A percentile compares a stretch with the other conserved stretches of the same genome.
Evolutionary conservation across 2,797 vertebrate species (phyloP).

Genomic region (Anguilla obscura): DNA sequence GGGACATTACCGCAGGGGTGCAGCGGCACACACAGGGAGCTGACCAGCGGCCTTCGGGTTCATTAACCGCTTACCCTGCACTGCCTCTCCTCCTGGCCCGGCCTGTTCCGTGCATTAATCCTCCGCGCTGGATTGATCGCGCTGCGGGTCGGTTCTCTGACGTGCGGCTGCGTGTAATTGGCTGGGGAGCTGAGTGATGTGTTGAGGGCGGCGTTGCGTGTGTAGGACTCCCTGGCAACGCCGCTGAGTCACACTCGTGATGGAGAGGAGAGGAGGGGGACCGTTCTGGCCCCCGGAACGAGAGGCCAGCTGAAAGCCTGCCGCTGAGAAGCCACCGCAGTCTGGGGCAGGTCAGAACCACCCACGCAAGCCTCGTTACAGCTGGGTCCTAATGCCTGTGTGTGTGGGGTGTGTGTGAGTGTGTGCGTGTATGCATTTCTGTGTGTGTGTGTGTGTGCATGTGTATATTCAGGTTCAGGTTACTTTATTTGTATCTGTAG

Average conservation of each 20-base stretch:
- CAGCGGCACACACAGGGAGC: neutral
- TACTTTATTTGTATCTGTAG: too few relatives aligned
- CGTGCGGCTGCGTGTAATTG: neutral
- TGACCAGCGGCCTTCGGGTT: neutral
- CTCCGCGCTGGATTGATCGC: neutral
- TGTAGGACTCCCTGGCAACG: neutral
- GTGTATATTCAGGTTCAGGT: neutral
- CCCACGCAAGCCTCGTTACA: neutral
- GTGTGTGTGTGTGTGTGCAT: neutral
- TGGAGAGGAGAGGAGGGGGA: conserved; percentile 7
- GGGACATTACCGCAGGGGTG: neutral
- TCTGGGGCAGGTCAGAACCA: neutral
- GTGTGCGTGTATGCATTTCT: neutral
- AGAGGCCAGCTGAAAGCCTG: neutral
- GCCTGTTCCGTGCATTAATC: neutral
- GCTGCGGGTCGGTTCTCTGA: neutral
- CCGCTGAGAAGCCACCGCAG: neutral
- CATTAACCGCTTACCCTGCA: neutral
- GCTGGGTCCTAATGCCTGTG: neutral
- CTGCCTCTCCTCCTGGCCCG: neutral
- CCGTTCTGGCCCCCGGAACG: neutral
- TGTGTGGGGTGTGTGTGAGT: neutral
- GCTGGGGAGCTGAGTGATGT: neutral
- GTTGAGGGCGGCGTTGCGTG: neutral
- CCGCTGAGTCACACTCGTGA: neutral